Evolutionary conservation across 2,797 vertebrate genomes (phyloP).

Genomic region (Labeo calbasu): DNA sequence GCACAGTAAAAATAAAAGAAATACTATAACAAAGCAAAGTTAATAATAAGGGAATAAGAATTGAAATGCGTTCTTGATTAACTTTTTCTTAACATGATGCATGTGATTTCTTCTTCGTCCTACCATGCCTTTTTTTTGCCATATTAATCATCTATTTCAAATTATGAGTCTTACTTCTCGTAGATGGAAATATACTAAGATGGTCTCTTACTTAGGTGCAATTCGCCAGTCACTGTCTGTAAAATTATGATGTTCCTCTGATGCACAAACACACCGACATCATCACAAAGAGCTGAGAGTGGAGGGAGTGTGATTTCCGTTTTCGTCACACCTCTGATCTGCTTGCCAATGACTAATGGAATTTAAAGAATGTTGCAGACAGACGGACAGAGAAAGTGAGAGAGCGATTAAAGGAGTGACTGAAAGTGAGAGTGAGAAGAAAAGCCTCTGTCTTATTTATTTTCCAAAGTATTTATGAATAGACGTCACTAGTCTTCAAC

Average conservation of each 20-base stretch:
- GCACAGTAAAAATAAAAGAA: background rate
- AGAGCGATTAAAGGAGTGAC: background rate
- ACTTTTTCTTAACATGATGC: conserved; percentile 1
- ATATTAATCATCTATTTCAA: conserved; percentile 19
- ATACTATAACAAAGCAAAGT: too few species aligned
- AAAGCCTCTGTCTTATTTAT: background rate
- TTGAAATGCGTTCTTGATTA: background rate
- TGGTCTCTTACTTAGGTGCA: background rate
- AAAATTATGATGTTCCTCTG: background rate
- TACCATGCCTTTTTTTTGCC: background rate
- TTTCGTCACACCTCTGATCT: conserved; percentile 5
- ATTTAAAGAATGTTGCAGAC: conserved; percentile 43
- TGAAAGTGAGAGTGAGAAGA: background rate
- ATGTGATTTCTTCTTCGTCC: background rate
- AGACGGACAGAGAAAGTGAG: background rate
- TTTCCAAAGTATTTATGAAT: background rate
- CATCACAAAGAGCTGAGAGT: conserved; percentile 3
- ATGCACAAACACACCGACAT: conserved; percentile 24
- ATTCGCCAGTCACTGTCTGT: conserved; percentile 1
- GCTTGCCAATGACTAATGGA: conserved; percentile 19
- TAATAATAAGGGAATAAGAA: too few species aligned
- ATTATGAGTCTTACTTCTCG: conserved; percentile 2
- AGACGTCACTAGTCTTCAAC: background rate
- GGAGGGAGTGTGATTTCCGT: conserved; percentile 39
- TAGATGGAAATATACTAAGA: conserved; percentile 5